Conservation (phyloP, 2,888 invertebrate genomes). For the Drosophila nigritarsus region DNA sequence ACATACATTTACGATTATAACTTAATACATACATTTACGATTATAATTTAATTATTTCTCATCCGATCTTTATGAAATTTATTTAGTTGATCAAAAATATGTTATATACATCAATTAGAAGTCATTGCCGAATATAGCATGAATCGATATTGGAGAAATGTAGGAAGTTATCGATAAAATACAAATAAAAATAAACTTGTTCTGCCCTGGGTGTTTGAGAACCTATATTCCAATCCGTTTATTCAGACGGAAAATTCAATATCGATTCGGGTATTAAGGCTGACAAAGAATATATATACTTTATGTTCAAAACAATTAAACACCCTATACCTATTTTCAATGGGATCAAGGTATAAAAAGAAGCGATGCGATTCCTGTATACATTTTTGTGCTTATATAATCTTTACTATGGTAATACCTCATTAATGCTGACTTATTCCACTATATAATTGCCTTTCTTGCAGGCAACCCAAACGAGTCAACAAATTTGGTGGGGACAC, state of each 20-base stretch:
- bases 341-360: neutral
- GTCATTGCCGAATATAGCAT: neutral
- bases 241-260: neutral
- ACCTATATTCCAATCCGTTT: neutral
- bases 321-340: neutral
- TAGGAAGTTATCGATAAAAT: neutral
- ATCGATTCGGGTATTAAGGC: neutral
- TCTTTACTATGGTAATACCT: constrained; percentile 56
- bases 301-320: neutral
- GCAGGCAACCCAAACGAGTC: constrained; percentile 19
- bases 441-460: neutral
- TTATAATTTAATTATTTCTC: neutral
- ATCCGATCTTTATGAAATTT: neutral
- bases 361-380: constrained; percentile 47
- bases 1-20: neutral
- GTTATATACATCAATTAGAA: neutral
- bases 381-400: constrained; percentile 61
- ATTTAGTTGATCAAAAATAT: neutral
- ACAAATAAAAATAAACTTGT: neutral
- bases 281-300: neutral
- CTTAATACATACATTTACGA: neutral
- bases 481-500: constrained; percentile 7
- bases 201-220: neutral
- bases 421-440: constrained; percentile 22
- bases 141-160: neutral